Percentiles rank a stretch among this genome's conserved stretches.
Conservation (phyloP, 1,140 invertebrate species). For the Nomia melanderi region DNA sequence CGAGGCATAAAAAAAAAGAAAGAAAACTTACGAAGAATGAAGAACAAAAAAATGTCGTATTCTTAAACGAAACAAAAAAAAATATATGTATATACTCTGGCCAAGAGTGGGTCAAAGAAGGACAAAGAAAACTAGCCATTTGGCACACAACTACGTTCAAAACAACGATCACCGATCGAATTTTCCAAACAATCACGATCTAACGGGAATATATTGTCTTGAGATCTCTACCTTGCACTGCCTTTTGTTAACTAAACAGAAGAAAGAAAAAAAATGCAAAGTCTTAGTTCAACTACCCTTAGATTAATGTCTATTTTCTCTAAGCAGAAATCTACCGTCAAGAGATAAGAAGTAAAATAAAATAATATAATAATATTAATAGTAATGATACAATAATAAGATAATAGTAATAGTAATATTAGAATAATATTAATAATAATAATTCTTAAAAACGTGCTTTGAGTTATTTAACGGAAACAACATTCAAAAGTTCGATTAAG, state of each 20-base stretch:
- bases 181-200: background rate
- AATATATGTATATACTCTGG: too few relatives aligned
- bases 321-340: background rate
- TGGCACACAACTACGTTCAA: background rate
- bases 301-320: conserved; percentile 12
- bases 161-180: background rate
- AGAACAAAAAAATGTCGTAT: too few relatives aligned
- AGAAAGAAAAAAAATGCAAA: conserved; percentile 34
- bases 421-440: conserved; percentile 8
- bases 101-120: background rate
- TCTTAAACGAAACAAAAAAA: too few relatives aligned
- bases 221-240: conserved; percentile 32
- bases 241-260: conserved; percentile 3
- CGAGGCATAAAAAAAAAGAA: background rate
- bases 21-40: background rate
- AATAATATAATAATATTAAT: background rate
- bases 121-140: background rate
- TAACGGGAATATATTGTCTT: conserved; percentile 15
- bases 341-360: conserved; percentile 21
- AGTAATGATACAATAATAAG: background rate
- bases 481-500: background rate
- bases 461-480: conserved; percentile 8
- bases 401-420: background rate
- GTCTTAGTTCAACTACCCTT: conserved; percentile 1
- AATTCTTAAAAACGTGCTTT: background rate